A percentile compares a stretch with the other conserved stretches of the same genome.
Conservation (phyloP, 2,113 vertebrate genomes). For the Misgurnus mizolepis region DNA sequence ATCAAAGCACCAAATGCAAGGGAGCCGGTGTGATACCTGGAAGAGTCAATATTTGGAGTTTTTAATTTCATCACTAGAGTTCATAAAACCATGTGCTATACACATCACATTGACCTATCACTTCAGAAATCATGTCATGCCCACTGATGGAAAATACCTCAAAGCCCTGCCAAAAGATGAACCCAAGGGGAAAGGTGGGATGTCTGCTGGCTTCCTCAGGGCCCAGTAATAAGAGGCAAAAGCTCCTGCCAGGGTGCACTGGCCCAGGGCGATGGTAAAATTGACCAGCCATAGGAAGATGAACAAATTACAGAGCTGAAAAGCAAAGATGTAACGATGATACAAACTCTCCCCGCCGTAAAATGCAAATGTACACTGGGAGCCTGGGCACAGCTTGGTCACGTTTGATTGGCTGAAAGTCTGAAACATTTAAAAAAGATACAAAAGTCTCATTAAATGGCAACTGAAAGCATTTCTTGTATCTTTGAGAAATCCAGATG, state of each 20-base stretch:
- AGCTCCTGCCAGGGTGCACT: slow-evolving; percentile 92
- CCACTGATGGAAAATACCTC: slow-evolving; percentile 69
- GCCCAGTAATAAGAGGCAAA: slow-evolving; percentile 98
- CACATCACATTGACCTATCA: not conserved
- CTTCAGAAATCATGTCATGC: not conserved
- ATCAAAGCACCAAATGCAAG: slow-evolving; percentile 93
- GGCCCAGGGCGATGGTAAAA: slow-evolving; percentile 90
- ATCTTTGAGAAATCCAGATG: not conserved
- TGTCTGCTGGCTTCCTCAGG: slow-evolving; percentile 86
- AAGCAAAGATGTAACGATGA: slow-evolving; percentile 82
- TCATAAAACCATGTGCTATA: not conserved
- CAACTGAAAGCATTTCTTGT: not conserved
- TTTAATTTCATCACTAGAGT: not conserved
- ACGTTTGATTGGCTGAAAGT: slow-evolving; percentile 83
- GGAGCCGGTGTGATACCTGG: slow-evolving; percentile 94
- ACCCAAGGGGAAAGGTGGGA: slow-evolving; percentile 86
- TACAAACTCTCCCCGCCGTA: slow-evolving; percentile 89
- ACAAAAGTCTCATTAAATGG: not conserved
- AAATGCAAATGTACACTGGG: slow-evolving; percentile 90
- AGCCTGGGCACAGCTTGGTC: slow-evolving; percentile 80
- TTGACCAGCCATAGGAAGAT: slow-evolving; percentile 95
- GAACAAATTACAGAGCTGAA: slow-evolving; percentile 90
- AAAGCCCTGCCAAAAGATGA: slow-evolving; percentile 89
- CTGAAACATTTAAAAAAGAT: slow-evolving; percentile 65
- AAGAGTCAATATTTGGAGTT: slow-evolving; percentile 47